These are phyloP conservation scores for Mormyrus lacerda DNA, from an alignment of 2,113 vertebrate genomes.

Conservation along the genomic window DNA sequence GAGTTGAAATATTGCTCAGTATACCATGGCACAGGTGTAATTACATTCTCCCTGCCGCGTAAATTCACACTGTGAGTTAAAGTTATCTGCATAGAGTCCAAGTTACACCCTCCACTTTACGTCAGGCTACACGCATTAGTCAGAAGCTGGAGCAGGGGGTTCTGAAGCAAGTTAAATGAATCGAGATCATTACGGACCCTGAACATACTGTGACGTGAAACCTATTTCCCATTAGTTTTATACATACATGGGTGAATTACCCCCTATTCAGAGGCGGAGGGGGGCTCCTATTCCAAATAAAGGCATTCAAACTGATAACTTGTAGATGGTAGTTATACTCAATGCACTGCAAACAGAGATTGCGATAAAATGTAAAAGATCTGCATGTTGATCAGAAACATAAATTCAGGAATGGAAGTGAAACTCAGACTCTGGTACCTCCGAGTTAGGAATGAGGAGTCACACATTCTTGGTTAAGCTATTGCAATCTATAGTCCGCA, in stretches of 20 bases:
- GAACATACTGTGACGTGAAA: background rate
- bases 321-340: background rate
- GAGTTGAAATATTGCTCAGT: slow-evolving; percentile 20
- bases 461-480: background rate
- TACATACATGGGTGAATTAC: background rate
- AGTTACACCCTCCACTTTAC: background rate
- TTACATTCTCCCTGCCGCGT: slow-evolving; percentile 17
- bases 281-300: background rate
- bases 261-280: background rate
- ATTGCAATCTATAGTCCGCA: background rate
- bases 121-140: background rate
- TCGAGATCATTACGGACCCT: background rate
- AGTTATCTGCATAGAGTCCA: slow-evolving; percentile 17
- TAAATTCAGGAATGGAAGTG: background rate
- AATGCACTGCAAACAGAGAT: background rate
- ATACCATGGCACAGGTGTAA: background rate
- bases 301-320: slow-evolving; percentile 7
- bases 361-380: background rate
- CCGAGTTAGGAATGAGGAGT: background rate
- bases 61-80: background rate
- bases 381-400: background rate
- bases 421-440: background rate
- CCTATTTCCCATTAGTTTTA: background rate
- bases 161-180: background rate
- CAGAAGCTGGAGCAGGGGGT: background rate